These are phyloP conservation scores for Aphodius granarius DNA, from an alignment of 2,888 invertebrate genomes.

Conservation along the genomic window DNA sequence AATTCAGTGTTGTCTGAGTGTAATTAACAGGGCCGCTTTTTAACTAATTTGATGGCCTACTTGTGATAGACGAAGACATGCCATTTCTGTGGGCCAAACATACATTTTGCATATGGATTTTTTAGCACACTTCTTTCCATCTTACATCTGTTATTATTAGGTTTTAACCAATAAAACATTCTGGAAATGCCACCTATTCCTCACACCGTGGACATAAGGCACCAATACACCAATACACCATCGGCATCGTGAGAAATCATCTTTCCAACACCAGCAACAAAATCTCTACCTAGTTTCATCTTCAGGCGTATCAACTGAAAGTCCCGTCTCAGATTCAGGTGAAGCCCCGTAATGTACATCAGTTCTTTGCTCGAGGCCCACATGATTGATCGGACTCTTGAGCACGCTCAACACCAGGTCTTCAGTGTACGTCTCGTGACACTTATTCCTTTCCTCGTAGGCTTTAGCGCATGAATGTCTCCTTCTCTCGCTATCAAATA, in stretches of 20 bases:
- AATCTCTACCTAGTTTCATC: constrained; percentile 34
- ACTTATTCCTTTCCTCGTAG: constrained; percentile 22
- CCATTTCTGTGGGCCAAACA: no score
- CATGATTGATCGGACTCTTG: constrained; percentile 60
- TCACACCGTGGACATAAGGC: neutral
- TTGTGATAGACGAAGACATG: neutral
- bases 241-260: neutral
- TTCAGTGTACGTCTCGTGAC: constrained; percentile 43
- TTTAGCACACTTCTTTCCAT: no score
- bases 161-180: no score
- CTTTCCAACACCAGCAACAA: neutral
- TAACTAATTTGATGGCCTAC: constrained; percentile 9
- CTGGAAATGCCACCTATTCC: no score
- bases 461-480: constrained; percentile 25
- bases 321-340: constrained; percentile 52
- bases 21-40: neutral
- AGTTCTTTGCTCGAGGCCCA: constrained; percentile 47
- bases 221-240: neutral
- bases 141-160: no score
- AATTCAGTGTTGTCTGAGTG: neutral
- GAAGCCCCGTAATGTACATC: constrained; percentile 48
- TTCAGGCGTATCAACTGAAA: constrained; percentile 38
- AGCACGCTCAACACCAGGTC: constrained; percentile 64
- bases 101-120: no score
- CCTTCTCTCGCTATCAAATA: constrained; percentile 28